Evolutionary conservation across 2,113 vertebrate genomes (phyloP), one percentile per base, ranked within the genome.

Genomic region (Prionailurus bengalensis): DNA sequence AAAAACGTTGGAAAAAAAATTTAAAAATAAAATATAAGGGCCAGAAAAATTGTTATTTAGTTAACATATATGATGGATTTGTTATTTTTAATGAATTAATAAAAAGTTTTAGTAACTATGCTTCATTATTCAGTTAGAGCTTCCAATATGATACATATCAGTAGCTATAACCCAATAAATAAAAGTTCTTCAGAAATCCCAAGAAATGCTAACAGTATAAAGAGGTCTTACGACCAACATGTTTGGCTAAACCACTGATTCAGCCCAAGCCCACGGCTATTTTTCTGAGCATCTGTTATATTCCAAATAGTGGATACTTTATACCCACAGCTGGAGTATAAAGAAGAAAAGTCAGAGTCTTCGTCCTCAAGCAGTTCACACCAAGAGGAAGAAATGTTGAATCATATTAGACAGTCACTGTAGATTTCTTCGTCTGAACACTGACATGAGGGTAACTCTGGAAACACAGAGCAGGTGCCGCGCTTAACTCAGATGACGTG

Each of bases 111-210:
- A 81, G 42, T 91, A 51, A 55, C 12, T 29, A 45, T 23, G 4
- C 33, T 63, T 91, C 33, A 71, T 91, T 74, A 63, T 85, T 86
- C 21, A 51, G 6, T 71, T 78, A 92, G 83, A 79, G 81, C 79
- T 83, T 78, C 55, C 55, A 36, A 55, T 70, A 66, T 33, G 31
- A 39, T 48, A 79, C 79, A 29, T 55, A 82, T 39, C 45, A 42
- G 58, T 39, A 91, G 48, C 25, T 39, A 51, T 17, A 74, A 91
- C 7, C 19, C 53, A 82, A 88, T 42, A 66, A 91, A 78, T 31
- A 84, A 95, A 90, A 96, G 45, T 16, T 88, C 65, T 95, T 91
- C 58, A 33, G 70, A 88, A 13, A 19, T 63, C 25, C 91, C 39
- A 39, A 66, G 74, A 74, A 23, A 88, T 74, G 84, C 89, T 89